A percentile compares a stretch with the other conserved stretches of the same genome.
Conservation (phyloP, 2,113 vertebrate genomes). For the Limnothrissa miodon region DNA sequence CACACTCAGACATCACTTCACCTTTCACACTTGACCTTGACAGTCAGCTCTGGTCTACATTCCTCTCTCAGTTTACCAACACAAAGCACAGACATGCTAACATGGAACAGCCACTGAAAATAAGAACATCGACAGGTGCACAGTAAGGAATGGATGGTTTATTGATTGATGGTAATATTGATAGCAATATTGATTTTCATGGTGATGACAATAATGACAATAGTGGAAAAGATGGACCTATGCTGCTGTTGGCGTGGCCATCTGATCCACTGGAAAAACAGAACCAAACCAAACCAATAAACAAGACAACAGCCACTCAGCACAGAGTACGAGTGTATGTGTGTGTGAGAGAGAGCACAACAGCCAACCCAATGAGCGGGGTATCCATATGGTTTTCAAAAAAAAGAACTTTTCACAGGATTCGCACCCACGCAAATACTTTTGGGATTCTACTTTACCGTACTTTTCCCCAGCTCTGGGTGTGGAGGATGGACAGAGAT, state of each 20-base stretch:
- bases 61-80: neutral
- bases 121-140: neutral
- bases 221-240: neutral
- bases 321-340: too few species aligned
- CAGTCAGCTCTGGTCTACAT: neutral
- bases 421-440: neutral
- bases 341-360: neutral
- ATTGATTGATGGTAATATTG: neutral
- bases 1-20: neutral
- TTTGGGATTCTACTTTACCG: neutral
- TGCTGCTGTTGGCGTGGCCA: neutral
- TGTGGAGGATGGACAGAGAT: neutral
- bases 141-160: neutral
- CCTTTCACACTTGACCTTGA: neutral
- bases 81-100: too few species aligned
- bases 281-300: neutral
- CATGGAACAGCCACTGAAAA: too few species aligned
- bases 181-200: neutral
- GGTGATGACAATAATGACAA: neutral
- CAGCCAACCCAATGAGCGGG: neutral
- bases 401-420: neutral
- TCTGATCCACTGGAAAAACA: neutral
- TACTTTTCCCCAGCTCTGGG: neutral
- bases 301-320: too few species aligned
- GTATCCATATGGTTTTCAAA: neutral